Evolutionary conservation across 2,888 invertebrate species (phyloP), one percentile per base, ranked within the genome.

Genomic region (Yponomeuta sedellus): DNA sequence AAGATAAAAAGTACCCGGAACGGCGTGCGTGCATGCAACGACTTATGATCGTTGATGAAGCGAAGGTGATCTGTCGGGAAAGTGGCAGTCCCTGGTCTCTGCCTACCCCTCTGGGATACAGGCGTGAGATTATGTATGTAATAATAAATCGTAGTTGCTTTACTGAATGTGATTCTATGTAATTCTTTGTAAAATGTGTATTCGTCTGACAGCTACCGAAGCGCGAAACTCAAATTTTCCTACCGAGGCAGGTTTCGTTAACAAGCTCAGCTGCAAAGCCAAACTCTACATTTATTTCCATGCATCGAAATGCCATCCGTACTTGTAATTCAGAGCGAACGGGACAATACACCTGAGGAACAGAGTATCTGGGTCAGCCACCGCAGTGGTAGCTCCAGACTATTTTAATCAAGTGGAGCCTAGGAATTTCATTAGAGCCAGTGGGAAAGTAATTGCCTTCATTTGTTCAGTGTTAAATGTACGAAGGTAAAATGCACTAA

Each of bases 361-460:
- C 44, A 61, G 20, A 22, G 59, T 22, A 61, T 28, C 61, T 61
- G 25, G 34, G 61, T 61, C 61, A 61, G 28, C 61, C n/a, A 19
- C 58, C 10, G 58, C 65, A 16, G 44, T 5, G 66, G 58, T 67
- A 67, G 67, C 66, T 71, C 70, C 67, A 68, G 71, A 69, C 75
- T 72, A 73, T 72, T 78, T 80, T 77, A 80, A 80, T 80, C 72
- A 80, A 77, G 77, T 72, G 72, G 72, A 72, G 73, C 74, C 71
- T 68, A 71, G 74, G 79, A 81, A 81, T 81, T 81, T 81, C 75
- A 81, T 81, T 80, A 79, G 73, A 72, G 70, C 44, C 68, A 66
- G 67, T 66, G 66, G 71, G 71, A 74, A 77, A 61, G 72, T 75
- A 70, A 77, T 75, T 76, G 73, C 70, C 70, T 66, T 71, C 72